Conservation (phyloP, 2,113 vertebrate species). For the Limnothrissa miodon region DNA sequence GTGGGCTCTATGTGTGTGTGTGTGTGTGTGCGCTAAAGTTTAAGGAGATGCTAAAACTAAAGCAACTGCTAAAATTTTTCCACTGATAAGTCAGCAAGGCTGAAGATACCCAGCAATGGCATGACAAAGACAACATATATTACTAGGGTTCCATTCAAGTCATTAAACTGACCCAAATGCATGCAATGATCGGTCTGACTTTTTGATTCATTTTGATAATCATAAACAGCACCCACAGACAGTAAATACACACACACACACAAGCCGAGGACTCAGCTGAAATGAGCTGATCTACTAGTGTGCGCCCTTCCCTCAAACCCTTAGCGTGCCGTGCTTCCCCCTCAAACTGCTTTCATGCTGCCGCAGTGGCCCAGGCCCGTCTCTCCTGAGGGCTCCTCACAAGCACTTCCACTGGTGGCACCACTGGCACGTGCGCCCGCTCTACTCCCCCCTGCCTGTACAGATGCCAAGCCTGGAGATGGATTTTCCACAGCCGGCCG, state of each 20-base stretch:
- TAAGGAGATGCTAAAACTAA: too few relatives aligned
- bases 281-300: neutral
- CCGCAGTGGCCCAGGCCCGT: neutral
- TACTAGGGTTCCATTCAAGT: too few relatives aligned
- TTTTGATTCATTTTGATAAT: neutral
- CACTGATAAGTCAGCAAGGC: too few relatives aligned
- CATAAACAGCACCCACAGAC: neutral
- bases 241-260: conserved; percentile 15
- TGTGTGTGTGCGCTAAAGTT: too few relatives aligned
- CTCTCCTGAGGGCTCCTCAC: neutral
- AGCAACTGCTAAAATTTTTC: too few relatives aligned
- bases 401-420: neutral
- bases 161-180: too few relatives aligned
- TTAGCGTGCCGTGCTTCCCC: neutral
- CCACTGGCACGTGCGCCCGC: neutral
- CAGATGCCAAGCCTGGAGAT: conserved; percentile 4
- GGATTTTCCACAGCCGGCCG: neutral
- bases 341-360: neutral
- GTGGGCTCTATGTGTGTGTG: too few relatives aligned
- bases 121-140: too few relatives aligned
- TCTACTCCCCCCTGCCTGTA: neutral
- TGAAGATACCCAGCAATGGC: too few relatives aligned
- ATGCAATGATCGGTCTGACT: too few relatives aligned
- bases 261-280: neutral
- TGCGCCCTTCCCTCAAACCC: neutral